Percentiles rank a stretch among this genome's conserved stretches.
phyloP scores from a whole-genome alignment of 2,888 invertebrate genomes.

The Abrostola triplasia region DNA sequence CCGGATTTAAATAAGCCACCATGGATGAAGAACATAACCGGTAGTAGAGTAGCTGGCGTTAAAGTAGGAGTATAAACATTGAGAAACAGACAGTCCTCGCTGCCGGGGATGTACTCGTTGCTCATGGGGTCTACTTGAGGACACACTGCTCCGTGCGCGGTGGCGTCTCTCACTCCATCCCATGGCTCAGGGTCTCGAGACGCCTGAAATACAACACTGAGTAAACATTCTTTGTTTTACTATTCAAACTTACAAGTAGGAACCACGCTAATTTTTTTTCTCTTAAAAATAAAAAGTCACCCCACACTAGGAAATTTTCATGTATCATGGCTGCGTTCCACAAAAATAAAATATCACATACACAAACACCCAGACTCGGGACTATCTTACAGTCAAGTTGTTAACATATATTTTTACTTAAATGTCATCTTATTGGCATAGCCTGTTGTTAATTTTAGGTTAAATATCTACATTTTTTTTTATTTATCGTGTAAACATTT shows the following conservation, averaged over 20 bases:
- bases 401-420: too few relatives aligned
- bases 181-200: slow-evolving; percentile 67
- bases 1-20: slow-evolving; percentile 69
- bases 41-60: slow-evolving; percentile 37
- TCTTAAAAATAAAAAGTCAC: too few relatives aligned
- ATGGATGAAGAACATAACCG: slow-evolving; percentile 76
- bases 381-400: too few relatives aligned
- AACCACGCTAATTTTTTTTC: too few relatives aligned
- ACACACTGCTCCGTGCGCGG: slow-evolving; percentile 66
- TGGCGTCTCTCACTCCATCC: slow-evolving; percentile 69
- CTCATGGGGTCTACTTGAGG: slow-evolving; percentile 65
- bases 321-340: too few relatives aligned
- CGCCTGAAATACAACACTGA: slow-evolving; percentile 55
- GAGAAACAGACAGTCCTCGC: slow-evolving; percentile 70
- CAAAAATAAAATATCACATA: too few relatives aligned
- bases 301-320: too few relatives aligned
- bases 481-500: slow-evolving; percentile 1
- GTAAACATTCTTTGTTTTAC: not conserved
- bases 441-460: too few relatives aligned
- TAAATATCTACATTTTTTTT: not conserved
- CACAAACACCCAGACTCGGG: too few relatives aligned
- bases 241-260: not conserved
- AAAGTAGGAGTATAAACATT: slow-evolving; percentile 43
- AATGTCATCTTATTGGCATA: too few relatives aligned
- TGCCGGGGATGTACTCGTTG: slow-evolving; percentile 49